Evolutionary conservation across 2,888 invertebrate genomes (phyloP).

Genomic region (Plutella xylostella): DNA sequence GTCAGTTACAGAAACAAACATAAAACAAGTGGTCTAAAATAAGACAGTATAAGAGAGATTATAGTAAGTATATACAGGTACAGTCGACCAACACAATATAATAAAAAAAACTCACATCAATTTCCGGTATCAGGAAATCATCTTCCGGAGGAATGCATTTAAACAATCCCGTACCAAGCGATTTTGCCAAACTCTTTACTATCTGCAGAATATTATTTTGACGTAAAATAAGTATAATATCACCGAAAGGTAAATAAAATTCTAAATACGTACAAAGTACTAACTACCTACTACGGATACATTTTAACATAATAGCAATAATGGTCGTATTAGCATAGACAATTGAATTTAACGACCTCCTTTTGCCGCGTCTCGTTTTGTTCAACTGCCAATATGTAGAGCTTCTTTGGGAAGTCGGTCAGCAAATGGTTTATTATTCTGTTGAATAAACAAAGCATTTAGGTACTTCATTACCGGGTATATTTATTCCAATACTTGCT

Average conservation of each 20-base stretch:
- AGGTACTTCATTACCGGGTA: no score
- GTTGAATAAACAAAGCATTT: no score
- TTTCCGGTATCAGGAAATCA: slow-evolving; percentile 65
- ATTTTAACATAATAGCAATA: no score
- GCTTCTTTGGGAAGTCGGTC: slow-evolving; percentile 63
- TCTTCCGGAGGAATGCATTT: slow-evolving; percentile 68
- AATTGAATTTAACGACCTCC: slow-evolving; percentile 34
- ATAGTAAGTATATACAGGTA: no score
- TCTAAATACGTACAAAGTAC: no score
- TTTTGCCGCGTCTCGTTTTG: slow-evolving; percentile 63
- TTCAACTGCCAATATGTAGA: slow-evolving; percentile 75
- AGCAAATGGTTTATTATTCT: slow-evolving; percentile 59
- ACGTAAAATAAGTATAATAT: not conserved
- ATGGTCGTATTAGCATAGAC: no score
- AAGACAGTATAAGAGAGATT: no score
- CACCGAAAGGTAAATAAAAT: not conserved
- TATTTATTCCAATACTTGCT: no score
- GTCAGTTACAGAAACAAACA: no score
- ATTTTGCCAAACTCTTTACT: slow-evolving; percentile 66
- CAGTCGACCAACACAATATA: not conserved
- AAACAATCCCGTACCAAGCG: slow-evolving; percentile 64
- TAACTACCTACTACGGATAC: no score
- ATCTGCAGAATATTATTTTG: slow-evolving; percentile 63
- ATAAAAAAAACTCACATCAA: slow-evolving; percentile 34
- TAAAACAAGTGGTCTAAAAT: no score